Conservation (phyloP, 2,888 invertebrate genomes). For the Andrena praecox region DNA sequence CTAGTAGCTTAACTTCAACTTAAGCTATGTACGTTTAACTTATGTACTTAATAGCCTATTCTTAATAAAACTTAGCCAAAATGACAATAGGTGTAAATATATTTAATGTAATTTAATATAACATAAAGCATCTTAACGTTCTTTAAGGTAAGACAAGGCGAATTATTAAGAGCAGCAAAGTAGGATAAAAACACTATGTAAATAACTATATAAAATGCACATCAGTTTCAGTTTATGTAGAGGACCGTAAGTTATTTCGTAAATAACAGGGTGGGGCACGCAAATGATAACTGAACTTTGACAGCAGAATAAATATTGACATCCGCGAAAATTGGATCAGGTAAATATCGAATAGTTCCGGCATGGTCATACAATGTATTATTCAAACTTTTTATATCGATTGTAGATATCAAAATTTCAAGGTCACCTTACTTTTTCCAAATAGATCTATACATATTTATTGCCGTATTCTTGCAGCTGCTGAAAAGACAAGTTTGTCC, state of each 20-base stretch:
- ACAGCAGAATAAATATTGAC: no score
- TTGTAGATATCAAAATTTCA: no score
- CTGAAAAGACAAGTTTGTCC: no score
- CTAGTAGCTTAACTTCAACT: slow-evolving; percentile 76
- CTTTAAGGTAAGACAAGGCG: slow-evolving; percentile 60
- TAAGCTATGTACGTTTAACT: slow-evolving; percentile 79
- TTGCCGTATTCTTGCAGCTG: no score
- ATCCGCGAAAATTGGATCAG: no score
- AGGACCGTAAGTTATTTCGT: slow-evolving; percentile 54
- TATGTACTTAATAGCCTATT: slow-evolving; percentile 75
- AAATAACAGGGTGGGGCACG: slow-evolving; percentile 10
- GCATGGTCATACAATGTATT: no score
- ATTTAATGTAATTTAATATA: slow-evolving; percentile 63
- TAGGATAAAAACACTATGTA: slow-evolving; percentile 46
- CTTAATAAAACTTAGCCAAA: slow-evolving; percentile 72
- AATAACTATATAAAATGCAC: slow-evolving; percentile 57
- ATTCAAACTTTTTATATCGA: no score
- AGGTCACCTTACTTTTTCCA: no score
- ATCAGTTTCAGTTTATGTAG: slow-evolving; percentile 43
- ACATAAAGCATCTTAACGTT: slow-evolving; percentile 60
- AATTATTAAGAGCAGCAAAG: slow-evolving; percentile 57
- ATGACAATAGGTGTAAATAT: slow-evolving; percentile 52
- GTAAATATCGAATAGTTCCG: no score
- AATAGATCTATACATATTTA: no score
- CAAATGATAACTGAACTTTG: no score